Base-by-base conservation (phyloP, 1,140 invertebrate genomes). In the Apis laboriosa region DNA sequence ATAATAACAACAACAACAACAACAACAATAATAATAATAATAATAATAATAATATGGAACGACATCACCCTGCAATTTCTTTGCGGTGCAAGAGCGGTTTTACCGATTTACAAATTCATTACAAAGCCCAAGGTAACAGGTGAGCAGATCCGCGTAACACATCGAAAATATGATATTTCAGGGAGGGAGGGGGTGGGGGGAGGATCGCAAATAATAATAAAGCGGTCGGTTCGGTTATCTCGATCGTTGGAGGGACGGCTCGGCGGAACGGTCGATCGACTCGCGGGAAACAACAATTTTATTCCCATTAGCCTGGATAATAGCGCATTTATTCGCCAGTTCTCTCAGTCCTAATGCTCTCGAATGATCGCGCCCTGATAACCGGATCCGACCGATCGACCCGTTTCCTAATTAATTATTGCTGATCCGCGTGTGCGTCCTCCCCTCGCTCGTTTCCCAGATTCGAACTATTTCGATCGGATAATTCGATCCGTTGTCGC, bases 291-390 rank as follows among this genome's bases (percentile, higher is more conserved):
- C 84, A 88, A 87, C 88, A 86, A 89, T 91, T 91, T 92, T 89
- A 91, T 89, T 90, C 77, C 74, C 87, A 87, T 90, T 91, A 88
- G 85, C 84, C 79, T 77, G 66, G 82, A 90, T 89, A 89, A 89
- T 87, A 83, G 70, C 66, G 53, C 82, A 77, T 86, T 87, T 86
- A 87, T 88, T 91, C 86, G 84, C 61, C 34, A 43, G 81, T 80
- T 81, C 61, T 66, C 71, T 49, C 64, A 63, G 66, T 74, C 77
- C 90, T 88, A 90, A 88, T 90, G 64, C 84, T 64, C 70, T 66
- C 28, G n/a, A 19, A 55, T 56, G 83, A 88, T 88, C 80, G 88
- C 67, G 84, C 43, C 19, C 28, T 51, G 60, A 87, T 66, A 60
- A 8, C 63, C 80, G 88, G 76, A 24, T 12, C n/a, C 67, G 77